A percentile compares a stretch with the other conserved stretches of the same genome.
Evolutionary conservation across 2,113 vertebrate genomes (phyloP).

Genomic region (Gymnocephalus cernua): DNA sequence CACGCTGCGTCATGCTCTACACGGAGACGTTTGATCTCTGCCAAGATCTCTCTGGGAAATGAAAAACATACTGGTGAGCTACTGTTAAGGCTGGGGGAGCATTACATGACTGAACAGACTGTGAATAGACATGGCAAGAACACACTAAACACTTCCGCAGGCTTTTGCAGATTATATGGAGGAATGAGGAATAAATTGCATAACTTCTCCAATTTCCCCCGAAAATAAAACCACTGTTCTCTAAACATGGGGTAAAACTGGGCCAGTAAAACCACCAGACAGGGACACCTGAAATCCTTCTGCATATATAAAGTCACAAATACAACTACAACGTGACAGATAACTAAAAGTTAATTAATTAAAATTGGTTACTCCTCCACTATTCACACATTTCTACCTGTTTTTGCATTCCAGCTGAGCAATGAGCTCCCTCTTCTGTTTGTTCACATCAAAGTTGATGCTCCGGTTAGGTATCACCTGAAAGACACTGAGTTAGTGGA

Average conservation of each 20-base stretch:
- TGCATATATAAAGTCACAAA: background rate
- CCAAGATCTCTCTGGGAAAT: slow-evolving; percentile 91
- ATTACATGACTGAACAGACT: slow-evolving; percentile 33
- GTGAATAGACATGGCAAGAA: background rate
- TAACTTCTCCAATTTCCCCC: background rate
- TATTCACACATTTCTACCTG: slow-evolving; percentile 81
- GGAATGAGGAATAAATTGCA: background rate
- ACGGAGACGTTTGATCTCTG: slow-evolving; percentile 93
- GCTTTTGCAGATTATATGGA: background rate
- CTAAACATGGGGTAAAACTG: background rate
- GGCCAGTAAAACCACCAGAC: too few species aligned
- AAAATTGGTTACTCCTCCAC: background rate
- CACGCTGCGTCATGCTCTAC: slow-evolving; percentile 93
- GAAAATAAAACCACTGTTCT: background rate
- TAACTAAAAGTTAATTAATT: background rate
- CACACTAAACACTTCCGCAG: background rate
- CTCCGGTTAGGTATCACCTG: slow-evolving; percentile 88
- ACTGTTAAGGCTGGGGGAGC: background rate
- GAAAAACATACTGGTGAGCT: slow-evolving; percentile 56
- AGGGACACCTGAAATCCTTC: too few species aligned
- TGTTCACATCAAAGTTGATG: slow-evolving; percentile 94
- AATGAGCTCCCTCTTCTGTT: slow-evolving; percentile 95
- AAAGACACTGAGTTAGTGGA: background rate
- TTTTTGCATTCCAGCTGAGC: slow-evolving; percentile 96
- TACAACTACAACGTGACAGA: background rate